Evolutionary conservation across 2,888 invertebrate species (phyloP).

Genomic region (Nomada ferruginata): DNA sequence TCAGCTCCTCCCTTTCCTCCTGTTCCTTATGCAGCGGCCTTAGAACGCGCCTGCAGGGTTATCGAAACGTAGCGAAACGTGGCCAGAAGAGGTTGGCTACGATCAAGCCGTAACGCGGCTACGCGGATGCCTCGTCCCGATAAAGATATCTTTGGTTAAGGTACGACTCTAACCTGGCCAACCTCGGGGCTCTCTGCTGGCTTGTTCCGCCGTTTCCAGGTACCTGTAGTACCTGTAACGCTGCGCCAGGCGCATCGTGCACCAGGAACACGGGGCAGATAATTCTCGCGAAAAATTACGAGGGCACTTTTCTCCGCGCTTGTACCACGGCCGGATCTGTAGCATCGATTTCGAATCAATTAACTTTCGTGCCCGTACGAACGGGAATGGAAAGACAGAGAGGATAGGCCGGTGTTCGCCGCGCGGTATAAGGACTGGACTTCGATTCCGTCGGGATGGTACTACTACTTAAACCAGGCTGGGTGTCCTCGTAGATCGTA

Average conservation of each 20-base stretch:
- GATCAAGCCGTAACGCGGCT: constrained; percentile 71
- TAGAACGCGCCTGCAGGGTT: constrained; percentile 66
- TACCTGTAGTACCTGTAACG: constrained; percentile 63
- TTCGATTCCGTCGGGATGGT: constrained; percentile 20
- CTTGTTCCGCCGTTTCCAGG: constrained; percentile 57
- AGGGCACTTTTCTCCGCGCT: constrained; percentile 20
- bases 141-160: constrained; percentile 74
- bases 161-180: constrained; percentile 66
- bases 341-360: constrained; percentile 57
- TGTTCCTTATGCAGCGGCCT: constrained; percentile 29
- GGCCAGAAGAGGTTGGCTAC: constrained; percentile 57
- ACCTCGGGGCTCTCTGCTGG: constrained; percentile 36
- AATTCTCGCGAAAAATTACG: constrained; percentile 41
- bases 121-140: constrained; percentile 69
- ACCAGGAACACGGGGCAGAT: constrained; percentile 56
- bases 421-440: constrained; percentile 7
- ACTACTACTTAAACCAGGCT: constrained; percentile 23
- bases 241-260: constrained; percentile 48
- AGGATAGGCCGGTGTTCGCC: not conserved
- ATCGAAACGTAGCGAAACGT: constrained; percentile 70
- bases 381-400: not conserved
- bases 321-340: constrained; percentile 36
- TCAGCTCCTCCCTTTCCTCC: not conserved
- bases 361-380: constrained; percentile 32
- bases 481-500: constrained; percentile 21